Base-by-base conservation (phyloP, 2,888 invertebrate genomes). In the Microplitis deprimator region DNA sequence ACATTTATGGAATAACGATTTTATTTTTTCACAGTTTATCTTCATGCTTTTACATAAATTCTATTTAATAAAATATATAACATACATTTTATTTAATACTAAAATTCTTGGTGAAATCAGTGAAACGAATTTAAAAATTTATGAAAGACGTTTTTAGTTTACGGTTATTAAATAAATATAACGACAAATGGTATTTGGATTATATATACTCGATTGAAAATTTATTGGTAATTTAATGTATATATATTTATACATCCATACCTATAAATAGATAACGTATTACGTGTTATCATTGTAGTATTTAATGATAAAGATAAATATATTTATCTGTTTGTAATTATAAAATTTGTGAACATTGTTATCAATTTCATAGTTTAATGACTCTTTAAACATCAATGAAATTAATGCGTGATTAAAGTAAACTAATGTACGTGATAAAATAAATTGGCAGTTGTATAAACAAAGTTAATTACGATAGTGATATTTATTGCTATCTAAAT, bases 1-100 rank as follows among this genome's bases (percentile, higher is more conserved):
- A 87, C 85, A 85, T 87, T 87, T 86, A 86, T 87, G 84, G 86
- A 86, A 87, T 87, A 87, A 87, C 86, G 87, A 87, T 86, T 85
- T 83, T 79, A 68, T 5, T 8, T 20, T 38, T 38, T 17, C 17
- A 67, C 17, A 67, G 76, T 62, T 62, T 50, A 50, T 50, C 13
- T 13, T 50, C 73, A 80, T 81, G 74, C 77, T 79, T 81, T 82
- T 83, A 82, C 83, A 82, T 82, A 80, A 81, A 81, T 83, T 81
- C 81, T 68, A 10, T 50, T 68, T 20, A 68, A 68, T 74, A 69
- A 64, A 39, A 60, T 64, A 39, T n/a, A 68, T 74, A 69, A 64
- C 39, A 60, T 64, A 39, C 29, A 62, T 68, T 38, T 13, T 62
- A 60, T 61, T 38, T 59, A 5, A 17, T 50, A 16, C 50, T 1